Conservation (phyloP, 2,113 vertebrate genomes). For the Cyprichromis sp. region DNA sequence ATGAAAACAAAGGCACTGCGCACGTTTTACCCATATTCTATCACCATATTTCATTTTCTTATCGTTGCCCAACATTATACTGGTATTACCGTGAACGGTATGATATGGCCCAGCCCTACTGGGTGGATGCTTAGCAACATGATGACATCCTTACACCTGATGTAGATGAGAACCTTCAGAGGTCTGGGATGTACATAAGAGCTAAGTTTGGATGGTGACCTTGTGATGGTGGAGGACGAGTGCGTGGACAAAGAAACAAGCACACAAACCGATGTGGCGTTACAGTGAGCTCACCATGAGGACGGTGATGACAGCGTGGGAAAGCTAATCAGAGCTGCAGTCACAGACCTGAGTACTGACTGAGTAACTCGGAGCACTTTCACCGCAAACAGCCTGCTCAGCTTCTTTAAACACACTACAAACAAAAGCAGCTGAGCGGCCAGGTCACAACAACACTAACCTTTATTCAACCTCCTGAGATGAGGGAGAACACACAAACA, state of each 20-base stretch:
- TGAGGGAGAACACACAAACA: not conserved
- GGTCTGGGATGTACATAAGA: not conserved
- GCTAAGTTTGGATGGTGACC: not conserved
- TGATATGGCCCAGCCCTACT: fast-evolving
- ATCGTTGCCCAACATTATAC: no score
- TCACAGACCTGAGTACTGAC: not conserved
- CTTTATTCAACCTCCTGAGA: not conserved
- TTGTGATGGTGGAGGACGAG: not conserved
- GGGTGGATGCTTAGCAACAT: not conserved
- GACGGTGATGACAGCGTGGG: not conserved
- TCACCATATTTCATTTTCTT: fast-evolving
- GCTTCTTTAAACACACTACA: not conserved
- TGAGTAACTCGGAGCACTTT: not conserved
- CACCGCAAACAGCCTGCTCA: not conserved
- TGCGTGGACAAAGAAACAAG: not conserved
- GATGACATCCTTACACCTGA: not conserved
- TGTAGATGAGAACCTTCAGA: not conserved
- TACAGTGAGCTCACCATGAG: not conserved
- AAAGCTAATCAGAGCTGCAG: not conserved
- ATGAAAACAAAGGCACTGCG: not conserved
- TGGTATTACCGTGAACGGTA: fast-evolving
- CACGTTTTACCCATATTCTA: no score
- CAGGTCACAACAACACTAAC: not conserved
- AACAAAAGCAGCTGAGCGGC: not conserved
- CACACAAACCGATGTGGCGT: not conserved